Base-by-base conservation (phyloP, 37 sponge, comb jelly and placozoan species). In the Ianthella basta region DNA sequence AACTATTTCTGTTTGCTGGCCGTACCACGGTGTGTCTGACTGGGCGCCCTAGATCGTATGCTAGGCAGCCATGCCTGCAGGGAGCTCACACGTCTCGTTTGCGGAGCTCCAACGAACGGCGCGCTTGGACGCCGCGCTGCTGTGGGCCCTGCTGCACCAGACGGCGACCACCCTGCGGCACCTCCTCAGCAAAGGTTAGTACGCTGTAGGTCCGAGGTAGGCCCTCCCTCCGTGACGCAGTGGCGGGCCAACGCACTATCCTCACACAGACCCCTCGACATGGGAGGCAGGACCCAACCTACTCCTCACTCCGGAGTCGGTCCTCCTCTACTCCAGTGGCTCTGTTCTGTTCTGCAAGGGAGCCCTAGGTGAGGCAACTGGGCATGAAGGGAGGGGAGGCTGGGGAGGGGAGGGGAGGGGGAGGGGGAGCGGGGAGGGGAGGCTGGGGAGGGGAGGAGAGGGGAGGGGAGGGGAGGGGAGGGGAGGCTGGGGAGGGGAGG, bases 251-350 rank as follows among this genome's bases (percentile, higher is more conserved):
- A n/a, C 50, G 8, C 50, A 44, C 8, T 44, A 8, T 8, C 50
- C 6, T 44, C 50, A 36, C 32, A 15, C 53, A 75, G 78, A 75
- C 25, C 54, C 13, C 25, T 50, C 78, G 25, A 23, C 37, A 1
- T 75, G 78, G 78, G 78, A 75, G 21, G 37, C 18, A 4, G 86
- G 90, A 0, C 86, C 84, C 14, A 72, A 39, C 39, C 77, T 94
- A 55, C 74, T 90, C 41, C 85, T 94, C 35, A 86, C 86, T 64
- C 89, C 85, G 15, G 94, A 94, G 83, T 79, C 91, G 53, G 54
- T 82, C 39, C 59, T 91, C 14, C 78, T 94, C 40, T 55, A 68
- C 55, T 83, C 74, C 24, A 82, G 80, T 30, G 89, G 94, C 8
- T 33, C 33, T 1, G 84, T 94, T 40, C 41, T 79, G 82, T 88